These are phyloP conservation scores for Hippolais icterina DNA, from an alignment of 2,113 vertebrate species.

Conservation along the genomic window DNA sequence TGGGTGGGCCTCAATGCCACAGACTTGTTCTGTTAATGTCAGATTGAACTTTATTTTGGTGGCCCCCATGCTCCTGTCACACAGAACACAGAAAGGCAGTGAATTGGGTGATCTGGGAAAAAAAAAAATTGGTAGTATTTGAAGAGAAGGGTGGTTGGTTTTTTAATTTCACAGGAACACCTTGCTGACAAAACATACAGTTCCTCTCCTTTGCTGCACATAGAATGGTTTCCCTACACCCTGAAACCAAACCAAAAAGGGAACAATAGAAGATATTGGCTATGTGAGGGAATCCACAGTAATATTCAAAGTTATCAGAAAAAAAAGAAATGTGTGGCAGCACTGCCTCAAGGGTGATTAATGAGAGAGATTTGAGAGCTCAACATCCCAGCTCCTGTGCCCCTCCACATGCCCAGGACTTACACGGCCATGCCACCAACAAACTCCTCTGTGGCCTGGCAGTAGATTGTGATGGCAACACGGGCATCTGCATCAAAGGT, in stretches of 20 bases:
- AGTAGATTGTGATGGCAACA: slow-evolving; percentile 95
- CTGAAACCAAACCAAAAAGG: background rate
- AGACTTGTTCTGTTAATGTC: background rate
- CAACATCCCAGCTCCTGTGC: background rate
- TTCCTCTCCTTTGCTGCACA: background rate
- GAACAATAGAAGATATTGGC: background rate
- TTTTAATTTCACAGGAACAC: background rate
- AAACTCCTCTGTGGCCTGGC: slow-evolving; percentile 95
- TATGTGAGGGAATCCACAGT: background rate
- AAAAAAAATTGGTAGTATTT: background rate
- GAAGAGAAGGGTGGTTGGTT: background rate
- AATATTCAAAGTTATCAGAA: background rate
- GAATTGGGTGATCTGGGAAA: background rate
- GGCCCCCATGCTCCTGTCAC: background rate
- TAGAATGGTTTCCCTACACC: background rate
- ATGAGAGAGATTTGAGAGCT: background rate
- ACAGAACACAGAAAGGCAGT: background rate
- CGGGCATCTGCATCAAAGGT: slow-evolving; percentile 95
- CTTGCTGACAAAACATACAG: background rate
- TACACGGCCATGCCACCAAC: slow-evolving; percentile 93
- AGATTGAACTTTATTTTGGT: background rate
- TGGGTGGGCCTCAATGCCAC: background rate
- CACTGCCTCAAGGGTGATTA: background rate
- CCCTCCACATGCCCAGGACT: slow-evolving; percentile 24
- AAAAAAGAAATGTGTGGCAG: background rate